Conservation (phyloP, 2,113 vertebrate species). For the Alethe diademata region DNA sequence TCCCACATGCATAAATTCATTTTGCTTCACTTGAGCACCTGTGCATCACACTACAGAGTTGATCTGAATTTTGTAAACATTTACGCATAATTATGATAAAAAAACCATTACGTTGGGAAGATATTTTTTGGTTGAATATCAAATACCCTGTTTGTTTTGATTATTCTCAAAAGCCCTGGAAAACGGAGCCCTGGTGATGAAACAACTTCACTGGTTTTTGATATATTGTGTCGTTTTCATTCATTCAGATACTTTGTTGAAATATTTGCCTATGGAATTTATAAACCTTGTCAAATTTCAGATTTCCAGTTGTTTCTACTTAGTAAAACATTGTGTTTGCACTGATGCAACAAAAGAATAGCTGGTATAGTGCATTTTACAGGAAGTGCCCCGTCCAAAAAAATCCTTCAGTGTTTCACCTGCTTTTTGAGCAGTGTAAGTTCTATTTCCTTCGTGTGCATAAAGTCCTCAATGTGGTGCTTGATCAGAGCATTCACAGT, state of each 20-base stretch:
- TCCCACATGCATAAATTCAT: not conserved
- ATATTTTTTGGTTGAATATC: not conserved
- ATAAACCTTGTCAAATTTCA: not conserved
- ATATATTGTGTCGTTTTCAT: not conserved
- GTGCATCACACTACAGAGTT: not conserved
- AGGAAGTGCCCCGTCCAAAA: not conserved
- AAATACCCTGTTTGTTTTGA: not conserved
- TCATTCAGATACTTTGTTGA: not conserved
- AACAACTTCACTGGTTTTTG: not conserved
- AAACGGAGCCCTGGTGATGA: not conserved
- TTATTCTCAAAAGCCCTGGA: not conserved
- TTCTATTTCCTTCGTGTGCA: not conserved
- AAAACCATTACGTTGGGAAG: not conserved
- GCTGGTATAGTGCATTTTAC: not conserved
- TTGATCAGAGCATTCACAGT: not conserved
- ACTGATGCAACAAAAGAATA: not conserved
- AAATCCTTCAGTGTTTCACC: not conserved
- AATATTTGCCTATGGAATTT: not conserved
- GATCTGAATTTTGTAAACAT: not conserved
- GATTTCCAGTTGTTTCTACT: not conserved
- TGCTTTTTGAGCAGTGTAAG: not conserved
- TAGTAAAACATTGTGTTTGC: not conserved
- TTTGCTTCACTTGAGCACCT: not conserved
- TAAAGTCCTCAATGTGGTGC: not conserved
- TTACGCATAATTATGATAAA: not conserved